These are phyloP conservation scores for Daboia siamensis DNA, from an alignment of 2,113 vertebrate genomes.

Conservation along the genomic window DNA sequence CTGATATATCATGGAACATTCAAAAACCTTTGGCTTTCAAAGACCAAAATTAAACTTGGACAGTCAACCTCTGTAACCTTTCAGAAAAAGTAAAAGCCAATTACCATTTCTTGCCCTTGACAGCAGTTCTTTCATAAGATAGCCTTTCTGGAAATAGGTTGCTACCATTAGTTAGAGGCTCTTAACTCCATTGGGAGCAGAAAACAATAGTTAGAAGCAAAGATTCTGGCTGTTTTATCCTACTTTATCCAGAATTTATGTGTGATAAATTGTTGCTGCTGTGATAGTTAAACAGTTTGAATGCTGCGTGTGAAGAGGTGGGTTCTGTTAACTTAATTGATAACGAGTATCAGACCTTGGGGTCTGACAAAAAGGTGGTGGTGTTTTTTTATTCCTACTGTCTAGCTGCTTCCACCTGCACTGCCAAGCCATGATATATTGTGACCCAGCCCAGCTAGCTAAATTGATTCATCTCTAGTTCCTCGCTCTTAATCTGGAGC, in stretches of 20 bases:
- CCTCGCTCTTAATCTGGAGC: conserved; percentile 85
- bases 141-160: conserved; percentile 18
- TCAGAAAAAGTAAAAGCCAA: neutral
- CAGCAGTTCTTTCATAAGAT: conserved; percentile 5
- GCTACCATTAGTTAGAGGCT: conserved; percentile 10
- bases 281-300: conserved; percentile 64
- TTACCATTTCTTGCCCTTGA: neutral
- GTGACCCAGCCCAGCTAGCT: conserved; percentile 70
- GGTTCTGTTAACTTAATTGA: conserved; percentile 75
- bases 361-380: conserved; percentile 63
- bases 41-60: conserved; percentile 12
- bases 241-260: conserved; percentile 43
- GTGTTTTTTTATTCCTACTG: conserved; percentile 56
- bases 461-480: conserved; percentile 85
- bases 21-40: neutral
- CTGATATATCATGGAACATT: neutral
- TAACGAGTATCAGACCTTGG: conserved; percentile 77
- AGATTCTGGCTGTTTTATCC: neutral
- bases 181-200: neutral
- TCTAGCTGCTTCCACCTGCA: conserved; percentile 64
- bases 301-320: conserved; percentile 63
- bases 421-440: conserved; percentile 76
- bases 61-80: neutral
- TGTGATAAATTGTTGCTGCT: conserved; percentile 67
- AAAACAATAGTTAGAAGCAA: conserved; percentile 48